Conservation (phyloP, 2,888 invertebrate genomes). For the Himalopsyche japonica region DNA sequence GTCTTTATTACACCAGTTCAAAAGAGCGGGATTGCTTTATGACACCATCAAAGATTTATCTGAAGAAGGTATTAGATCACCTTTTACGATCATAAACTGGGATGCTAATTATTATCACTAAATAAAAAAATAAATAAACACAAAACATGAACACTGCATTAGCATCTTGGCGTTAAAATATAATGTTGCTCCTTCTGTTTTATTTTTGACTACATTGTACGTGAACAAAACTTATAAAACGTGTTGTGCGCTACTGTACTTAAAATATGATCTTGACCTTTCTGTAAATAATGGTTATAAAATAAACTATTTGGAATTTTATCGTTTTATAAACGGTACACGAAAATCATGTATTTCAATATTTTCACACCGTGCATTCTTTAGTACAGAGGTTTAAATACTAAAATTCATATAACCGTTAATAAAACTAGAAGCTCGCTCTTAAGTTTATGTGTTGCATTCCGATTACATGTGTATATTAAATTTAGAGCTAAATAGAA, state of each 20-base stretch:
- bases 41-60: not conserved
- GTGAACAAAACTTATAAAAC: not conserved
- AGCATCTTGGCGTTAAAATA: constrained; percentile 13
- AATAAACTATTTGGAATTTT: not conserved
- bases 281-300: not conserved
- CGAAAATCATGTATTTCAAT: not conserved
- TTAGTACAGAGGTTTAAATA: not conserved
- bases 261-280: not conserved
- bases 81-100: not conserved
- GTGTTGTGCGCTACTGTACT: not conserved
- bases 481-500: too few species aligned
- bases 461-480: too few species aligned
- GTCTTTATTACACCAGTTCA: constrained; percentile 3
- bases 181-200: not conserved
- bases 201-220: not conserved
- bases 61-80: not conserved
- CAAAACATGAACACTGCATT: constrained; percentile 26
- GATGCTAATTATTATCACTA: not conserved
- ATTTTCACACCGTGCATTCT: not conserved
- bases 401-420: too few species aligned
- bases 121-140: constrained; percentile 1
- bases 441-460: too few species aligned
- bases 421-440: too few species aligned
- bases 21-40: not conserved
- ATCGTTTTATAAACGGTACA: not conserved